Evolutionary conservation across 2,113 vertebrate genomes (phyloP), one percentile per base, ranked within the genome.

Genomic region (Tragulus kanchil): DNA sequence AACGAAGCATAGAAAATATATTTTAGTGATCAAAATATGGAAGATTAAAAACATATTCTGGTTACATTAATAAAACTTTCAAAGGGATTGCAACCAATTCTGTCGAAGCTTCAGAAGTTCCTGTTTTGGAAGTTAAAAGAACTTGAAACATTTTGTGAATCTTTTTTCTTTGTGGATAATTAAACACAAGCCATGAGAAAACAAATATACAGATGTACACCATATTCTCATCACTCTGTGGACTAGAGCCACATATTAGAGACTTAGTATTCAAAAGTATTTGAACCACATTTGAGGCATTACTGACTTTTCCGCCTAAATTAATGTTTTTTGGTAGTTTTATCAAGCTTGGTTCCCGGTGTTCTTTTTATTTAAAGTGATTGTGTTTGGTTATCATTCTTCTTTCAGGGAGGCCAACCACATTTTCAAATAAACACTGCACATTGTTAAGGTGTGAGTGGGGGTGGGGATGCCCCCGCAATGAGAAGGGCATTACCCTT

Each of bases 41-140:
- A 94, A 94, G 83, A 98, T 97, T 97, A 96, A 97, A 98, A 98
- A 95, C 97, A 96, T 71, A 96, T 61, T 94, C 84, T 58, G 56
- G 58, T 85, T 87, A 31, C 2, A 0, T 96, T 97, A 95, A 93
- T 96, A 96, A 97, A 96, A 87, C 75, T 95, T 98, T 96, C 97
- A 96, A 95, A 97, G 89, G 85, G 73, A 83, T 96, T 1, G 13
- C 71, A 83, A 85, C 91, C 93, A 92, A 93, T 83, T 88, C 93
- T 94, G 86, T 94, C 61, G 89, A 93, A 96, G 78, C 64, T 77
- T 94, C 85, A 95, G 91, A 96, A 89, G 96, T 95, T 87, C 54
- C 79, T 94, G 48, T 90, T 85, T 89, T 93, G 92, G 87, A 86
- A 97, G 95, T 97, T 93, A 95, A 97, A 98, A 96, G 85, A 95